Conservation (phyloP, 2,797 vertebrate genomes). For the Myioborus melanocephalus region DNA sequence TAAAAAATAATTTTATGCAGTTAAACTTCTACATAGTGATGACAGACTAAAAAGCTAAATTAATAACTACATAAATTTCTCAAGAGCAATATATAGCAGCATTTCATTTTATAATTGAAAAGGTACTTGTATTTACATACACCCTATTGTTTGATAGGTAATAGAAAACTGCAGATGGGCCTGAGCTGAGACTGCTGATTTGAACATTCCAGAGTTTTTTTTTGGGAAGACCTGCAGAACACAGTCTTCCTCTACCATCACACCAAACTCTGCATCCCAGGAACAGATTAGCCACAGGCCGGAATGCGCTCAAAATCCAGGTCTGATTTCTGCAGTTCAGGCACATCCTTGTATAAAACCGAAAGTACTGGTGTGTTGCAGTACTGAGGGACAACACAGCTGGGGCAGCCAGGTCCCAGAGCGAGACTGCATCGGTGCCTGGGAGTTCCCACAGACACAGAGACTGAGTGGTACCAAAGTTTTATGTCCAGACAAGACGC, state of each 20-base stretch:
- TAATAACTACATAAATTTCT: not conserved
- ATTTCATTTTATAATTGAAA: slow-evolving; percentile 41
- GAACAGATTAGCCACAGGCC: not conserved
- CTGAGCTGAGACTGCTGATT: slow-evolving; percentile 27
- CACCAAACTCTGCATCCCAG: not conserved
- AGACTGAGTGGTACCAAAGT: not conserved
- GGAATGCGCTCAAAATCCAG: not conserved
- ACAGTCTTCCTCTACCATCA: not conserved
- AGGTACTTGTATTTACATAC: slow-evolving; percentile 38
- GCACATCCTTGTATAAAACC: slow-evolving; percentile 14
- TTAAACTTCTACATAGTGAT: slow-evolving; percentile 12
- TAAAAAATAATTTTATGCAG: slow-evolving; percentile 8
- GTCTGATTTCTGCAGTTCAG: slow-evolving; percentile 24
- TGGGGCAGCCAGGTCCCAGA: rapidly evolving
- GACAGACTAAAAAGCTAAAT: slow-evolving; percentile 19
- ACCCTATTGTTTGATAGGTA: not conserved
- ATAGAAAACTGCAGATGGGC: slow-evolving; percentile 39
- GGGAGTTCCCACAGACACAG: not conserved
- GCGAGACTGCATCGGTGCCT: rapidly evolving
- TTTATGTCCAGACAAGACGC: not conserved
- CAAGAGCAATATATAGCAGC: slow-evolving; percentile 48
- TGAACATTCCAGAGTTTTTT: not conserved
- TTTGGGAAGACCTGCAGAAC: not conserved
- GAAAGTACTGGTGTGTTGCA: not conserved
- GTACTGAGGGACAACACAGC: rapidly evolving